Evolutionary conservation across 2,113 vertebrate genomes (phyloP).

Genomic region (Amazona guildingii): DNA sequence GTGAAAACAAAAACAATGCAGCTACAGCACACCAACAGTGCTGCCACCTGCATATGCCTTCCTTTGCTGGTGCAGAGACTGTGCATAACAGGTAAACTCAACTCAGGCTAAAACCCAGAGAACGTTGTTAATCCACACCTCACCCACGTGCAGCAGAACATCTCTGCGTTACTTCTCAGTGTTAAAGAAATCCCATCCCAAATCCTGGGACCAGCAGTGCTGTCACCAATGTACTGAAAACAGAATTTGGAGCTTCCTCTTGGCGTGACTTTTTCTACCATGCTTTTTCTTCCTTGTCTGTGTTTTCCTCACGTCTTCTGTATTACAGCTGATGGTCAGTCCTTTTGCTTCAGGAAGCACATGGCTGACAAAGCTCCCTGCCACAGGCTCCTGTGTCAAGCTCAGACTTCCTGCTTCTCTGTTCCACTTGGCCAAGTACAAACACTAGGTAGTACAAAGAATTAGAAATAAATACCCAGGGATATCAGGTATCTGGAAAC

Average conservation of each 20-base stretch:
- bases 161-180: not conserved
- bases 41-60: accelerated
- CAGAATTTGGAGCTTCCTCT: not conserved
- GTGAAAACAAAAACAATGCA: not conserved
- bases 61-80: not conserved
- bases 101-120: not conserved
- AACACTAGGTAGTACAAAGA: not conserved
- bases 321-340: not conserved
- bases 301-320: not conserved
- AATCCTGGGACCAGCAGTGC: not conserved
- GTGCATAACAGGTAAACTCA: not conserved
- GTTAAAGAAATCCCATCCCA: not conserved
- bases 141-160: not conserved
- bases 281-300: accelerated
- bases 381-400: not conserved
- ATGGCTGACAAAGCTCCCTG: not conserved
- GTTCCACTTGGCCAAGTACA: not conserved
- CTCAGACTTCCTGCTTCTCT: not conserved
- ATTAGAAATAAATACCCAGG: not conserved
- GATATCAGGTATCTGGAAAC: not conserved
- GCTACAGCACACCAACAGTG: not conserved
- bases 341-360: not conserved
- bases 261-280: accelerated
- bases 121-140: not conserved
- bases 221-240: not conserved